phyloP scores from a whole-genome alignment of 2,888 invertebrate species.

The Callosobruchus maculatus region DNA sequence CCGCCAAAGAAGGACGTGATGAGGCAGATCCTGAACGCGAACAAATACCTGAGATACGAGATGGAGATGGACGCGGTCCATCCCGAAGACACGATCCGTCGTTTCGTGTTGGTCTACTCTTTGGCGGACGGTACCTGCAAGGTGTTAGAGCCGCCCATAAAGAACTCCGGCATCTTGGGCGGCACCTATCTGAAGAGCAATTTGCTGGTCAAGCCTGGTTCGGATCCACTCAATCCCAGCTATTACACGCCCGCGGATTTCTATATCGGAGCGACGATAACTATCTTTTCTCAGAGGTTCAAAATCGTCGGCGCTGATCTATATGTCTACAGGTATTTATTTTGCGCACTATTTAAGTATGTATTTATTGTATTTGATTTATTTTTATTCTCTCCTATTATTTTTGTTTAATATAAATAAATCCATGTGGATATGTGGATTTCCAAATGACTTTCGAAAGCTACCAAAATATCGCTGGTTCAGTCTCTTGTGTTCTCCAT shows the following conservation, averaged over 20 bases:
- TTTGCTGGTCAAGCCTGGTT: conserved; percentile 64
- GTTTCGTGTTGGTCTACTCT: conserved; percentile 73
- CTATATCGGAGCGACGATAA: conserved; percentile 70
- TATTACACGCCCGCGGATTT: conserved; percentile 79
- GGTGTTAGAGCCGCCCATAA: conserved; percentile 68
- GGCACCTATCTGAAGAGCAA: conserved; percentile 72
- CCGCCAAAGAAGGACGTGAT: conserved; percentile 72
- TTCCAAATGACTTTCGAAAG: too few species aligned
- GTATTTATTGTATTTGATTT: too few species aligned
- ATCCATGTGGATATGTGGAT: too few species aligned
- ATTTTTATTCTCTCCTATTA: too few species aligned
- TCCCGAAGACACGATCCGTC: conserved; percentile 72
- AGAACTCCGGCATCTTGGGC: conserved; percentile 73
- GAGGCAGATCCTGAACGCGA: conserved; percentile 70
- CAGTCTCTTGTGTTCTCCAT: too few species aligned
- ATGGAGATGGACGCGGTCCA: conserved; percentile 74
- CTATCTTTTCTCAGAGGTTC: conserved; percentile 69
- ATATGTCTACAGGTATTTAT: conserved; percentile 59
- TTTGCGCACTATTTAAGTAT: too few species aligned
- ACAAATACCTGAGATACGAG: conserved; percentile 59
- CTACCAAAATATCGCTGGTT: too few species aligned
- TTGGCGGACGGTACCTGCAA: conserved; percentile 72
- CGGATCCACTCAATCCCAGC: conserved; percentile 65
- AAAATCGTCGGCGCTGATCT: conserved; percentile 59
- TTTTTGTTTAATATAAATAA: too few species aligned